These are phyloP conservation scores for Hydrolagus colliei DNA, from an alignment of 2,797 vertebrate genomes.

Conservation along the genomic window DNA sequence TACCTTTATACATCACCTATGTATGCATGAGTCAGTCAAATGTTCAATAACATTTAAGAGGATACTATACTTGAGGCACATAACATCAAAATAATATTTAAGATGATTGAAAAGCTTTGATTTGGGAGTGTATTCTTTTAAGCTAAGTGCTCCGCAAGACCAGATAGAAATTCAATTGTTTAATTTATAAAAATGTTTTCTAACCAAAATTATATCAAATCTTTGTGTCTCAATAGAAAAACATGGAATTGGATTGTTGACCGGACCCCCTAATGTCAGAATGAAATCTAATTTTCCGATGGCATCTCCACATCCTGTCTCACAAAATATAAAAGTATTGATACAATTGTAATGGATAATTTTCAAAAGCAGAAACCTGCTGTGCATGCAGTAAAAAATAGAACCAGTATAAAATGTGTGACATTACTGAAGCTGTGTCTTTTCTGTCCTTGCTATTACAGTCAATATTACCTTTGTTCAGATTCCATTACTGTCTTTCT, in stretches of 20 bases:
- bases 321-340: constrained; percentile 77
- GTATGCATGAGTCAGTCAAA: constrained; percentile 74
- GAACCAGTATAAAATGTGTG: too few relatives aligned
- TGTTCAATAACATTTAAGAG: constrained; percentile 79
- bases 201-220: constrained; percentile 98
- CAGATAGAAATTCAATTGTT: constrained; percentile 98
- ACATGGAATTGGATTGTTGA: constrained; percentile 93
- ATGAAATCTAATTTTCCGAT: constrained; percentile 96
- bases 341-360: constrained; percentile 95
- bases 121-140: constrained; percentile 99
- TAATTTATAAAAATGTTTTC: constrained; percentile 89
- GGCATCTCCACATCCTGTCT: constrained; percentile 92
- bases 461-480: neutral
- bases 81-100: constrained; percentile 91
- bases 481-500: neutral
- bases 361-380: constrained; percentile 72
- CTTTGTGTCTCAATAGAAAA: constrained; percentile 95
- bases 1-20: constrained; percentile 82
- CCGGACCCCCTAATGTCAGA: constrained; percentile 87
- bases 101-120: constrained; percentile 99
- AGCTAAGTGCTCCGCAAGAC: constrained; percentile 97
- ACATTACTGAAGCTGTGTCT: neutral
- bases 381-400: neutral
- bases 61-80: constrained; percentile 73
- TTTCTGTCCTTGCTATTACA: neutral